Conservation (phyloP, 37 sponge, comb jelly and placozoan genomes). For the Chondrilla cf. caribensis region DNA sequence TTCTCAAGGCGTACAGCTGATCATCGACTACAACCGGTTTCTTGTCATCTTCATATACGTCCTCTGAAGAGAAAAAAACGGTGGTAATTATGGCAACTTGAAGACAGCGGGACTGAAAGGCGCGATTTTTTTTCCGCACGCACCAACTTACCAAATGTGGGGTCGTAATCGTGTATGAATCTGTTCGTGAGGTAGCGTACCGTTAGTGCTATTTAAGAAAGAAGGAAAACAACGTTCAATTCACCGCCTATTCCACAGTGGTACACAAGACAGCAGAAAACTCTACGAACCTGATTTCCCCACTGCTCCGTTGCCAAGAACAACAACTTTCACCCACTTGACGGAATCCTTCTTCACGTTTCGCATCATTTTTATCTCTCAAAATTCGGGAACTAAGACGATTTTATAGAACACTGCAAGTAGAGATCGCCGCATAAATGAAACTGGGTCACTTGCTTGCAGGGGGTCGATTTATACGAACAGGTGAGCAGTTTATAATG, state of each 20-base stretch:
- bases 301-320: slow-evolving; percentile 57
- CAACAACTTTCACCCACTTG: slow-evolving; percentile 22
- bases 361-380: slow-evolving; percentile 1
- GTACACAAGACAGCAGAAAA: too few relatives aligned
- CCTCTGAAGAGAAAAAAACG: slow-evolving; percentile 3
- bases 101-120: neutral
- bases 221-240: neutral
- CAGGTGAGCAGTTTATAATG: neutral
- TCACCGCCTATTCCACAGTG: too few relatives aligned
- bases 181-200: slow-evolving; percentile 54
- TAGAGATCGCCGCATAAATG: too few relatives aligned
- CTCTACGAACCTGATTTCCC: slow-evolving; percentile 70
- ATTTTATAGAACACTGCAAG: too few relatives aligned
- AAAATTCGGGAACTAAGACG: neutral
- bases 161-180: slow-evolving; percentile 66
- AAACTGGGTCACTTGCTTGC: too few relatives aligned
- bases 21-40: slow-evolving; percentile 21
- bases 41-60: slow-evolving; percentile 18
- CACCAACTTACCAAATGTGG: slow-evolving; percentile 40
- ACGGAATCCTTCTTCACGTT: neutral
- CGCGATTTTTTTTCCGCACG: too few relatives aligned
- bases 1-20: neutral
- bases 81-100: neutral
- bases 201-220: slow-evolving; percentile 24
- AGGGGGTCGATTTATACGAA: neutral